phyloP scores from a whole-genome alignment of 1,140 invertebrate genomes.

The Dolichoris vasculosae region DNA sequence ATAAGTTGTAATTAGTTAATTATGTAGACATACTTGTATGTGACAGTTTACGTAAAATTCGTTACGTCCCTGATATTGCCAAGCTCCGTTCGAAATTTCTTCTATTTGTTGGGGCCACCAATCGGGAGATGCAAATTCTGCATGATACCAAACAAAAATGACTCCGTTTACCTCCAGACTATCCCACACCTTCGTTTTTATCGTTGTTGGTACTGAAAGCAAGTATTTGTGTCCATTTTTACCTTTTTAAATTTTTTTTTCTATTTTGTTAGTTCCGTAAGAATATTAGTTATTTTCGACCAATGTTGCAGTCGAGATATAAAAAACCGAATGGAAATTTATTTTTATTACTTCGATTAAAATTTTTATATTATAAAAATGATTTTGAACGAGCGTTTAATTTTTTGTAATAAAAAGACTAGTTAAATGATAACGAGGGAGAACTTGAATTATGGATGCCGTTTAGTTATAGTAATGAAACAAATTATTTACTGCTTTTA shows the following conservation, averaged over 20 bases:
- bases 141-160: slow-evolving; percentile 90
- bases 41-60: slow-evolving; percentile 85
- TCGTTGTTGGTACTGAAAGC: slow-evolving; percentile 77
- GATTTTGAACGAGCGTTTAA: too few species aligned
- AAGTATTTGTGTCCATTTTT: neutral
- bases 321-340: too few species aligned
- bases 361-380: too few species aligned
- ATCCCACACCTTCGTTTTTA: slow-evolving; percentile 80
- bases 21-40: slow-evolving; percentile 76
- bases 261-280: too few species aligned
- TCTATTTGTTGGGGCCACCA: slow-evolving; percentile 81
- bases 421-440: too few species aligned
- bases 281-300: too few species aligned
- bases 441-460: too few species aligned
- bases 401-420: too few species aligned
- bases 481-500: slow-evolving; percentile 12
- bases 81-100: slow-evolving; percentile 76
- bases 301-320: too few species aligned
- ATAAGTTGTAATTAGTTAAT: neutral
- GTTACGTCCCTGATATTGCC: slow-evolving; percentile 83
- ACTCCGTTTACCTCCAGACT: slow-evolving; percentile 82
- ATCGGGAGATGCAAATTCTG: slow-evolving; percentile 80
- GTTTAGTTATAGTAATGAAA: too few species aligned
- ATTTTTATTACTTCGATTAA: too few species aligned
- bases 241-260: too few species aligned